A percentile compares a stretch with the other conserved stretches of the same genome.
phyloP scores from a whole-genome alignment of 2,888 invertebrate species.

The Sminthurides aquaticus region DNA sequence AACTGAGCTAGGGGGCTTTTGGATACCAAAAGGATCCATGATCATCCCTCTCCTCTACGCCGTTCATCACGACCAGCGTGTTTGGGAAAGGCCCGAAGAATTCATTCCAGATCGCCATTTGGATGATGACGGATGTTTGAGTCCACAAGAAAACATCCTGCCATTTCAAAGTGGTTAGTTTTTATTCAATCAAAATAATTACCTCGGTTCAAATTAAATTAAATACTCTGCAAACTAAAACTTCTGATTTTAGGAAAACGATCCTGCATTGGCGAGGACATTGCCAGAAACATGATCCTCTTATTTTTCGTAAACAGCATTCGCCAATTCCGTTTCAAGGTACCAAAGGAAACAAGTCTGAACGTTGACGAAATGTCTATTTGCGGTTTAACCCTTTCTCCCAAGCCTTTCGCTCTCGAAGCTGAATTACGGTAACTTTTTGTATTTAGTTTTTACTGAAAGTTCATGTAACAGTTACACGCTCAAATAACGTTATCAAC shows the following conservation, averaged over 20 bases:
- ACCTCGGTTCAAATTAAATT: not conserved
- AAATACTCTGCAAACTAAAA: no score
- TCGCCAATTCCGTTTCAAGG: conserved; percentile 52
- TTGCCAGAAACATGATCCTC: conserved; percentile 64
- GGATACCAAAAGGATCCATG: conserved; percentile 73
- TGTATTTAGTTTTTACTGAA: no score
- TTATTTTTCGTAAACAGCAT: conserved; percentile 60
- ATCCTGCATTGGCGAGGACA: conserved; percentile 76
- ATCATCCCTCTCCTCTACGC: conserved; percentile 79
- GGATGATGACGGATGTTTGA: conserved; percentile 52
- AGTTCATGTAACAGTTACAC: no score
- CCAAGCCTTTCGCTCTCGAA: conserved; percentile 54
- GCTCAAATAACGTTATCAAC: not conserved
- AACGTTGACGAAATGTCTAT: conserved; percentile 59
- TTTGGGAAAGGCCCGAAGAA: conserved; percentile 77
- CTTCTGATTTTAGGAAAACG: conserved; percentile 58
- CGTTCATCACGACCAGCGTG: conserved; percentile 80
- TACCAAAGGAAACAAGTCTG: conserved; percentile 46
- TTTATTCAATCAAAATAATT: no score
- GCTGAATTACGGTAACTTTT: conserved; percentile 45
- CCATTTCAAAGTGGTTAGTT: conserved; percentile 78
- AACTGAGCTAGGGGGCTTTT: conserved; percentile 69
- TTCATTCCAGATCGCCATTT: conserved; percentile 79
- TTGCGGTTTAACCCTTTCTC: conserved; percentile 67
- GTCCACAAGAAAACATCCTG: conserved; percentile 32